phyloP scores from a whole-genome alignment of 37 sponge, comb jelly and placozoan species.

The Aplysina aerophoba region DNA sequence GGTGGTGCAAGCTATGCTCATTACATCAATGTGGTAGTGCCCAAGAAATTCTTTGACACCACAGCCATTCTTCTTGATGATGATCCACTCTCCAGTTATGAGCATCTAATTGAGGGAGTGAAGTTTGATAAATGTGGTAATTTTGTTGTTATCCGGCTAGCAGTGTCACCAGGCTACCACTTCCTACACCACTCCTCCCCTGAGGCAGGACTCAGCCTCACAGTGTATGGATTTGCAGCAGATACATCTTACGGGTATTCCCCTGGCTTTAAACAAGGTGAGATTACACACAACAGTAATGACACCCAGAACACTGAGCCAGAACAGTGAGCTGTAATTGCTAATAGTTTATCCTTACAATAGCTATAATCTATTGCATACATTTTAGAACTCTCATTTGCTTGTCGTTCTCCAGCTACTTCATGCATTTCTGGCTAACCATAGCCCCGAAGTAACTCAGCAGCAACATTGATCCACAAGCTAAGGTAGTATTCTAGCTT shows the following conservation, averaged over 20 bases:
- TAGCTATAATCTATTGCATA: too few relatives aligned
- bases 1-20: neutral
- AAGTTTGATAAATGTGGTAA: neutral
- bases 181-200: neutral
- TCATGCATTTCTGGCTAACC: too few relatives aligned
- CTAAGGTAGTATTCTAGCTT: too few relatives aligned
- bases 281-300: too few relatives aligned
- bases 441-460: too few relatives aligned
- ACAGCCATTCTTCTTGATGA: neutral
- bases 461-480: too few relatives aligned
- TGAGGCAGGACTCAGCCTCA: neutral
- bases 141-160: neutral
- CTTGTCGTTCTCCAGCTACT: too few relatives aligned
- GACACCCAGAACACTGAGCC: too few relatives aligned
- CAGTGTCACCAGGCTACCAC: neutral
- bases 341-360: too few relatives aligned
- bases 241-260: conserved; percentile 1
- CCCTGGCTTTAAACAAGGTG: conserved; percentile 11
- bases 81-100: neutral
- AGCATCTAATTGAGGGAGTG: too few relatives aligned
- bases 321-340: too few relatives aligned
- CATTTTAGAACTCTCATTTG: too few relatives aligned
- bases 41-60: neutral
- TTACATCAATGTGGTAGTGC: neutral
- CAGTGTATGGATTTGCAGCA: conserved; percentile 17